phyloP scores from a whole-genome alignment of 1,140 invertebrate genomes.

The Sitophilus oryzae region DNA sequence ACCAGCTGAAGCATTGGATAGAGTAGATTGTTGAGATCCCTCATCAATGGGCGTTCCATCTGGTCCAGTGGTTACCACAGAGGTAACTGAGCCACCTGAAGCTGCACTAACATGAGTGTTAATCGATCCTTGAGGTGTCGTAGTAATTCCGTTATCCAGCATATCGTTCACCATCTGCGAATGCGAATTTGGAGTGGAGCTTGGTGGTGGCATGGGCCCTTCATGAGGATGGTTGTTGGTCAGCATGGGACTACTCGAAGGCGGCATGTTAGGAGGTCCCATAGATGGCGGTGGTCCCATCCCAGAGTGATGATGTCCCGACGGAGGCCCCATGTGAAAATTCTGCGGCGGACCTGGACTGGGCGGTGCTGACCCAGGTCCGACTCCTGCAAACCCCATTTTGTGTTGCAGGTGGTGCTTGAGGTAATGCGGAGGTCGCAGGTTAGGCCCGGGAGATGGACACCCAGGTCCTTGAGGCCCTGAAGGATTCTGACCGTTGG shows the following conservation, averaged over 20 bases:
- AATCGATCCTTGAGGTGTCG: conserved; percentile 48
- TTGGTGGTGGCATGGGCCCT: conserved; percentile 54
- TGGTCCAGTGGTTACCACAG: conserved; percentile 78
- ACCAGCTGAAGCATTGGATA: conserved; percentile 86
- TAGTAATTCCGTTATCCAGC: conserved; percentile 55
- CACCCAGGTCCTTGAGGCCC: conserved; percentile 40
- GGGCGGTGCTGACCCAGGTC: conserved; percentile 51
- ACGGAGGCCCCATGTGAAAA: conserved; percentile 53
- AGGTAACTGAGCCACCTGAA: conserved; percentile 64
- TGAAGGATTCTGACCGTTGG: conserved; percentile 25
- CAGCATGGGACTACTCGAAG: conserved; percentile 40
- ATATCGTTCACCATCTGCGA: conserved; percentile 47
- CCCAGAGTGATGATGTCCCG: conserved; percentile 45
- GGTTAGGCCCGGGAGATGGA: conserved; percentile 38
- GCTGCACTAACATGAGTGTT: conserved; percentile 37
- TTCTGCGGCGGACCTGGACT: conserved; percentile 51
- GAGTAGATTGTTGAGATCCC: conserved; percentile 84
- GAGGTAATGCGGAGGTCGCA: conserved; percentile 55
- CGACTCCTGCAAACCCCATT: conserved; percentile 49
- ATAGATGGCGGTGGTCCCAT: conserved; percentile 52
- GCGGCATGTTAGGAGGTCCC: conserved; percentile 48
- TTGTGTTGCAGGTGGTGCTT: conserved; percentile 65
- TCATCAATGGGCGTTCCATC: conserved; percentile 82
- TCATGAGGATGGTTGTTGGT: conserved; percentile 49
- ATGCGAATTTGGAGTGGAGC: conserved; percentile 55